Evolutionary conservation across 64 coral and sea anemone genomes (phyloP).

Genomic region (Stichodactyla helianthus): DNA sequence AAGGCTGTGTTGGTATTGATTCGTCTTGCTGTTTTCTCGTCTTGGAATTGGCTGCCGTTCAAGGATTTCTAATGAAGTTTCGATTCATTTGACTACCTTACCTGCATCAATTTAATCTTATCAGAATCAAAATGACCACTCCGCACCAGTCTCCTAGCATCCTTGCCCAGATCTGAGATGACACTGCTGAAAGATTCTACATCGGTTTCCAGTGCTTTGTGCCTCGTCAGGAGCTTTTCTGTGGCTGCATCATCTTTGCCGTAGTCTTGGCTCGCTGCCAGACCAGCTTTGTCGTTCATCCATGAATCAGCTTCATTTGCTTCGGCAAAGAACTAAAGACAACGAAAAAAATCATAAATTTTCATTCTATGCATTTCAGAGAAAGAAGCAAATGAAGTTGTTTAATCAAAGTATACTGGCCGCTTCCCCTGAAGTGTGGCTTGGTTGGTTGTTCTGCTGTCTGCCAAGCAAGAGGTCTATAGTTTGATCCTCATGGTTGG

Average conservation of each 20-base stretch:
- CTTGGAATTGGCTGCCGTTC: too few relatives aligned
- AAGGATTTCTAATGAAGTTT: too few relatives aligned
- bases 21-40: too few relatives aligned
- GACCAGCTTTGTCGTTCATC: conserved; percentile 93
- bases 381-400: too few relatives aligned
- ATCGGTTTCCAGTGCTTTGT: conserved; percentile 76
- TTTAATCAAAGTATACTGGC: too few relatives aligned
- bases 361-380: too few relatives aligned
- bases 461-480: background rate
- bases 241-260: conserved; percentile 80
- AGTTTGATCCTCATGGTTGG: too few relatives aligned
- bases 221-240: conserved; percentile 80
- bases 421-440: background rate
- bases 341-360: background rate
- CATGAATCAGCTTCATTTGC: conserved; percentile 92
- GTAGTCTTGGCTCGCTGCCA: conserved; percentile 87
- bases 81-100: background rate
- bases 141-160: conserved; percentile 63
- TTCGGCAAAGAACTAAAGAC: conserved; percentile 73
- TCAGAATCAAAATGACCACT: conserved; percentile 55
- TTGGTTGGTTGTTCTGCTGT: background rate
- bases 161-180: conserved; percentile 55
- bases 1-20: too few relatives aligned
- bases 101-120: conserved; percentile 54
- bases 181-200: conserved; percentile 50